phyloP scores from a whole-genome alignment of 2,113 vertebrate species.

The Callocephalon fimbriatum region DNA sequence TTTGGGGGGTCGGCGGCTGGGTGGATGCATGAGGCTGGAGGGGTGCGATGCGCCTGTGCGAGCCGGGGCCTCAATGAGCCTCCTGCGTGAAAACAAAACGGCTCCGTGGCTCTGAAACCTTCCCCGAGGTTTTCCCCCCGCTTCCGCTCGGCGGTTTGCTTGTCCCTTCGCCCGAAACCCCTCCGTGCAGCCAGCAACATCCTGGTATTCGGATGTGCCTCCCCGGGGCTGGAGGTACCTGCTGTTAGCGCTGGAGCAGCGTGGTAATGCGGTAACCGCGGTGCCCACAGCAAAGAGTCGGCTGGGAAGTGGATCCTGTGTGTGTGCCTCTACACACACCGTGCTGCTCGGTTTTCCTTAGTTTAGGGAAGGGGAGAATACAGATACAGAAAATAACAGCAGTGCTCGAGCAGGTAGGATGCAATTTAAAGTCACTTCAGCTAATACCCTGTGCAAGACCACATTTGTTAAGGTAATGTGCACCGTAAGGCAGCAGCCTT shows the following conservation, averaged over 20 bases:
- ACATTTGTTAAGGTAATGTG: slow-evolving; percentile 21
- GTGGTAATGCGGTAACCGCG: slow-evolving; percentile 44
- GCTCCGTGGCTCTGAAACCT: not conserved
- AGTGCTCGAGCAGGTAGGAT: not conserved
- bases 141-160: not conserved
- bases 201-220: slow-evolving; percentile 26
- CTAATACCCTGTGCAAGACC: slow-evolving; percentile 36
- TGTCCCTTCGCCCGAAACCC: not conserved
- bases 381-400: not conserved
- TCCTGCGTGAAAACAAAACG: slow-evolving; percentile 19
- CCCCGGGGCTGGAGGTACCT: slow-evolving; percentile 23
- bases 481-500: slow-evolving; percentile 36
- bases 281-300: slow-evolving; percentile 16
- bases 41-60: slow-evolving; percentile 6
- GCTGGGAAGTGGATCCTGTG: not conserved
- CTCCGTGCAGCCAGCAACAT: slow-evolving; percentile 15
- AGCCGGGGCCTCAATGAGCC: not conserved
- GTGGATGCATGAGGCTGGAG: not conserved
- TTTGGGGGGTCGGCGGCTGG: not conserved
- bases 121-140: not conserved
- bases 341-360: not conserved
- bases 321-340: not conserved
- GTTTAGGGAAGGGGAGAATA: not conserved
- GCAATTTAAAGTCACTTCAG: slow-evolving; percentile 49
- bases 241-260: slow-evolving; percentile 8